These are phyloP conservation scores for Nicator chloris DNA, from an alignment of 2,113 vertebrate species.

Conservation along the genomic window DNA sequence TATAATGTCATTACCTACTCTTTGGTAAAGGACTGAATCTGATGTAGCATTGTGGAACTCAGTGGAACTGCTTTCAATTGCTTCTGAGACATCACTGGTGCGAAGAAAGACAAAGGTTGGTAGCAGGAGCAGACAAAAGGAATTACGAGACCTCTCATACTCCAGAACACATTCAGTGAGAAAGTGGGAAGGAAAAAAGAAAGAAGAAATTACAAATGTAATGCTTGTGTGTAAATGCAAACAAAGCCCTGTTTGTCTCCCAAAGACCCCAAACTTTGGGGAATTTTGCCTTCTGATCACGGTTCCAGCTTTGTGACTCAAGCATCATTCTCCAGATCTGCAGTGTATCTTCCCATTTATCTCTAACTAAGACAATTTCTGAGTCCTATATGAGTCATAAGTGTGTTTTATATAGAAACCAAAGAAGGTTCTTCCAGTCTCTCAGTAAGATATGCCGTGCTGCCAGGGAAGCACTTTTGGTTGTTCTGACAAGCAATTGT, in stretches of 20 bases:
- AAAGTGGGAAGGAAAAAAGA: neutral
- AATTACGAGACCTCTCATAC: neutral
- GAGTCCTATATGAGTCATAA: constrained; percentile 64
- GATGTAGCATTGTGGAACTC: neutral
- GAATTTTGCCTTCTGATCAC: constrained; percentile 38
- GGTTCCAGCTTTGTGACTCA: constrained; percentile 48
- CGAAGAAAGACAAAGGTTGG: neutral
- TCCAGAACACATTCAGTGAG: neutral
- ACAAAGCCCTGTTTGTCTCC: neutral
- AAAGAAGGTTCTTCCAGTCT: constrained; percentile 71
- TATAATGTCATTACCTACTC: fast-evolving
- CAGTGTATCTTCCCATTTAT: constrained; percentile 59
- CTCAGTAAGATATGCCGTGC: constrained; percentile 62
- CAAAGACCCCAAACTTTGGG: neutral
- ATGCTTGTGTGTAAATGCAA: neutral
- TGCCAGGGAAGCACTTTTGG: constrained; percentile 68
- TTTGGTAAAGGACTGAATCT: neutral
- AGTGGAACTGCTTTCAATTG: constrained; percentile 4
- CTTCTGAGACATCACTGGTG: neutral
- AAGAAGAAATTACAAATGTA: neutral
- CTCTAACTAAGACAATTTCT: constrained; percentile 66
- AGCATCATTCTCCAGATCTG: constrained; percentile 31
- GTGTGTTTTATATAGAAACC: constrained; percentile 68
- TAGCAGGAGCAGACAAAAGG: neutral
- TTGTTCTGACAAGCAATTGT: constrained; percentile 65